Percentiles rank a stretch among this genome's conserved stretches.
phyloP scores from a whole-genome alignment of 2,113 vertebrate genomes.

The Triplophysa siluroides region DNA sequence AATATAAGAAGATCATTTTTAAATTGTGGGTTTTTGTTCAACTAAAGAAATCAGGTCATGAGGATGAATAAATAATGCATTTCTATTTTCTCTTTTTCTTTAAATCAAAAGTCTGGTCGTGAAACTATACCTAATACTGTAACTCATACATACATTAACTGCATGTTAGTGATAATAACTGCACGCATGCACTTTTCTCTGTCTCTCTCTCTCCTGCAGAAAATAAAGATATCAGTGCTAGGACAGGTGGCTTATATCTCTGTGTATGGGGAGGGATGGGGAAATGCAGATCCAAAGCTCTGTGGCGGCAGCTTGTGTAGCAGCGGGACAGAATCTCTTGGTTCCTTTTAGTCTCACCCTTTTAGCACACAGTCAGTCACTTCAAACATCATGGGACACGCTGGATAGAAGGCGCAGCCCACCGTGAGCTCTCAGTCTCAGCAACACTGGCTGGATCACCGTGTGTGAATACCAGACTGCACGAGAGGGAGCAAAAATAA shows the following conservation, averaged over 20 bases:
- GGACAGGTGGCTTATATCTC: conserved; percentile 12
- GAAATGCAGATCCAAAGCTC: conserved; percentile 32
- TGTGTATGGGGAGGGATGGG: not conserved
- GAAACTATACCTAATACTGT: too few relatives aligned
- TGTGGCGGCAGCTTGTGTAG: conserved; percentile 19
- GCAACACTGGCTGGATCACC: conserved; percentile 1
- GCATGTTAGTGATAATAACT: not conserved
- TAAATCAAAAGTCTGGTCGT: too few relatives aligned
- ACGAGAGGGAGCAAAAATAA: not conserved
- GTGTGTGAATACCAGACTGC: not conserved
- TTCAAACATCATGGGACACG: conserved; percentile 21
- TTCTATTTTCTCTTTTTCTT: too few relatives aligned
- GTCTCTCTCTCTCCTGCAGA: not conserved
- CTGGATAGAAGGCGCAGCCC: not conserved
- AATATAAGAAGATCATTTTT: too few relatives aligned
- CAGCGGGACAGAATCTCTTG: conserved; percentile 19
- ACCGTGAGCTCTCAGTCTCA: conserved; percentile 11
- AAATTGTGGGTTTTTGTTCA: too few relatives aligned
- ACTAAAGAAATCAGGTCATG: too few relatives aligned
- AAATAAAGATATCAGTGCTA: not conserved
- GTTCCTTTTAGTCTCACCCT: conserved; percentile 29
- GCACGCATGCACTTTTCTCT: not conserved
- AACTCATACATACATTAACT: too few relatives aligned
- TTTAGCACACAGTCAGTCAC: conserved; percentile 33
- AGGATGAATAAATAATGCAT: too few relatives aligned